These are phyloP conservation scores for Dorcus parallelipipedus DNA, from an alignment of 2,888 invertebrate species.

Conservation along the genomic window DNA sequence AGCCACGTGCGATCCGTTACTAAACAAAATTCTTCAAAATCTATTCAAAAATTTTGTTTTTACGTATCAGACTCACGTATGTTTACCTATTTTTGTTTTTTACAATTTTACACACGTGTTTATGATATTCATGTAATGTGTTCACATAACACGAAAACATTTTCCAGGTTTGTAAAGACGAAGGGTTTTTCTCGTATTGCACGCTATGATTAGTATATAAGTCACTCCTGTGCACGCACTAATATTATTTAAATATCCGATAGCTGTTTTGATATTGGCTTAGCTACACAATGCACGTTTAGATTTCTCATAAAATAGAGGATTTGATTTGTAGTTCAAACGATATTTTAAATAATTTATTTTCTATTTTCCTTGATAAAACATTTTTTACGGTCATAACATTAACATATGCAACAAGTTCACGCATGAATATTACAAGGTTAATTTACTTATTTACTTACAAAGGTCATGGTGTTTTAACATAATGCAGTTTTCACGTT, in stretches of 20 bases:
- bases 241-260: constrained; percentile 24
- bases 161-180: constrained; percentile 30
- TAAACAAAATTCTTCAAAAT: not conserved
- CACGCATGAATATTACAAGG: too few relatives aligned
- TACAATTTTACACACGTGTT: not conserved
- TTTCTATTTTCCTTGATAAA: not conserved
- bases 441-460: too few relatives aligned
- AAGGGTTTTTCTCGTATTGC: constrained; percentile 28
- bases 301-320: constrained; percentile 11
- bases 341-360: not conserved
- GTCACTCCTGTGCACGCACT: constrained; percentile 32
- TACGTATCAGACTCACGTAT: not conserved
- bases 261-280: constrained; percentile 19
- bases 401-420: too few relatives aligned
- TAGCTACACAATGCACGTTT: constrained; percentile 22
- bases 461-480: too few relatives aligned
- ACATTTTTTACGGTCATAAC: not conserved
- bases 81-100: not conserved
- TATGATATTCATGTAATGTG: not conserved
- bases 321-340: not conserved
- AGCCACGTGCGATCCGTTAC: too few relatives aligned
- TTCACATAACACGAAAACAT: constrained; percentile 2
- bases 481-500: too few relatives aligned
- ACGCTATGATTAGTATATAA: constrained; percentile 33
- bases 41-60: not conserved